Conservation (phyloP, 2,888 invertebrate species). For the Ferrisia virgata region DNA sequence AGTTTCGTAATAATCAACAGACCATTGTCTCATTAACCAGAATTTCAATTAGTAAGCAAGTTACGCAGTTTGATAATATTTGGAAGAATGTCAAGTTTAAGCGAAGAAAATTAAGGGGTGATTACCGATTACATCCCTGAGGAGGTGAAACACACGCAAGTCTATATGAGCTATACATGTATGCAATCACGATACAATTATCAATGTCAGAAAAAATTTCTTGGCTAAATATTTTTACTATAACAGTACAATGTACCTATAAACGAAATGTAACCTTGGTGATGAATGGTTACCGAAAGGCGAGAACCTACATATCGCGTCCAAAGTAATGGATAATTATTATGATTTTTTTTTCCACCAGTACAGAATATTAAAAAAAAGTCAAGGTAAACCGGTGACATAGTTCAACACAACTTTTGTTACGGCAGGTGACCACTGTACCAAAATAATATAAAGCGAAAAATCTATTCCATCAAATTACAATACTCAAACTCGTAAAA, state of each 20-base stretch:
- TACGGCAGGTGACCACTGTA: slow-evolving; percentile 1
- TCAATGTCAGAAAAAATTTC: not conserved
- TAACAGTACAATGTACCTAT: not conserved
- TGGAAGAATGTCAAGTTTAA: not conserved
- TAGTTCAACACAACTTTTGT: slow-evolving; percentile 31
- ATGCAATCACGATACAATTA: not conserved
- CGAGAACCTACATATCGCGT: not conserved
- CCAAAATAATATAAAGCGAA: not conserved
- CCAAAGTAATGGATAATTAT: not conserved
- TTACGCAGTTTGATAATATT: not conserved
- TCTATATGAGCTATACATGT: not conserved
- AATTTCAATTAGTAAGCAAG: not conserved
- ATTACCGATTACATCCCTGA: not conserved
- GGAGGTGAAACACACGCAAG: not conserved
- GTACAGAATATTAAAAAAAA: not conserved
- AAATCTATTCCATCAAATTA: too few relatives aligned
- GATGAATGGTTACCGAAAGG: not conserved
- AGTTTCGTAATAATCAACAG: not conserved
- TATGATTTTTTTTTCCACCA: slow-evolving; percentile 16
- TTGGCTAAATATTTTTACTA: not conserved
- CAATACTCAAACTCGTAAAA: too few relatives aligned
- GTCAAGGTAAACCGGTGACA: slow-evolving; percentile 34
- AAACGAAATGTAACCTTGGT: slow-evolving; percentile 17
- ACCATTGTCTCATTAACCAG: not conserved
- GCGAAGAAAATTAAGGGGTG: not conserved